These are phyloP conservation scores for Streblospio benedicti DNA, from an alignment of 1,140 invertebrate genomes.

Conservation along the genomic window DNA sequence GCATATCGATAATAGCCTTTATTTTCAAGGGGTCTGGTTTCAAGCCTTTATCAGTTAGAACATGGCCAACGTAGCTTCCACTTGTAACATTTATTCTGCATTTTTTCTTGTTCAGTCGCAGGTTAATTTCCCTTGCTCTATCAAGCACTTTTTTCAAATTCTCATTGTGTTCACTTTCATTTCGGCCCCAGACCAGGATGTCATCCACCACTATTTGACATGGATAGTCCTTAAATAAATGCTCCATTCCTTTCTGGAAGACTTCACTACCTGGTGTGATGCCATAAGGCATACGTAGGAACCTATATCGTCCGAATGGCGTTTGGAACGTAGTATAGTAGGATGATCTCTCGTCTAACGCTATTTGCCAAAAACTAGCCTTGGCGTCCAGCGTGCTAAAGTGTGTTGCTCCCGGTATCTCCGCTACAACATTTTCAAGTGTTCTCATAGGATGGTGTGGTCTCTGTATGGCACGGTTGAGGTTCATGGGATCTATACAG, in stretches of 20 bases:
- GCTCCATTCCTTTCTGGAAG: constrained; percentile 3
- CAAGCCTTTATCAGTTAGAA: constrained; percentile 8
- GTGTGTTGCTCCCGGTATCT: constrained; percentile 21
- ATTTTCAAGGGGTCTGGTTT: constrained; percentile 17
- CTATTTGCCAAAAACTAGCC: background rate
- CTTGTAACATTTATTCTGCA: background rate
- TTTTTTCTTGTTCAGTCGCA: background rate
- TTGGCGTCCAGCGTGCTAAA: constrained; percentile 22
- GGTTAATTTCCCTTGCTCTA: background rate
- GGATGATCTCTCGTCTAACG: background rate
- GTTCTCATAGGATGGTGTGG: constrained; percentile 21
- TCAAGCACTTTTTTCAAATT: background rate
- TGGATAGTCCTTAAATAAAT: background rate
- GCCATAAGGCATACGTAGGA: background rate
- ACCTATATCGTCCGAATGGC: background rate
- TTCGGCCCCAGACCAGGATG: background rate
- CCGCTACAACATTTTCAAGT: constrained; percentile 25
- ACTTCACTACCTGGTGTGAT: background rate
- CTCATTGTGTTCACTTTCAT: background rate
- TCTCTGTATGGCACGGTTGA: constrained; percentile 22
- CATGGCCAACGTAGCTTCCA: background rate
- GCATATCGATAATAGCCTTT: constrained; percentile 17
- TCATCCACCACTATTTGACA: constrained; percentile 1
- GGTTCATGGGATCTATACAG: constrained; percentile 24
- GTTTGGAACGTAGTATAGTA: constrained; percentile 3